A percentile compares a stretch with the other conserved stretches of the same genome.
Evolutionary conservation across 2,113 vertebrate genomes (phyloP).

Genomic region (Rhinichthys klamathensis): DNA sequence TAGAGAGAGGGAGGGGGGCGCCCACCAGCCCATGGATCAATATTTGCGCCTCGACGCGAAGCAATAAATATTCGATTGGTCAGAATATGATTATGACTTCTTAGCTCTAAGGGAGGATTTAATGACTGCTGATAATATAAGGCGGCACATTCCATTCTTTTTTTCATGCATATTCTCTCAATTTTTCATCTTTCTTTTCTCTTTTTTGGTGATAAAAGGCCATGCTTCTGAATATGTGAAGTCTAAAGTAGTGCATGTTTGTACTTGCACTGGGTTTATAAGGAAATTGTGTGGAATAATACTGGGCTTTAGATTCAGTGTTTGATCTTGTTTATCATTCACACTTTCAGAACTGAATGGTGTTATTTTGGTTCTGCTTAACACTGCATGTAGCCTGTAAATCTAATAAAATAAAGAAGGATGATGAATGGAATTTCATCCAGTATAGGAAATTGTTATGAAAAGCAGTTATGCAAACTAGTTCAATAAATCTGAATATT

Average conservation of each 20-base stretch:
- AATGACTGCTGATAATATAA: conserved; percentile 23
- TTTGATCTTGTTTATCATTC: conserved; percentile 5
- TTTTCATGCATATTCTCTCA: neutral
- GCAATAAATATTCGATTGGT: conserved; percentile 38
- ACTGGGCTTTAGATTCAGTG: neutral
- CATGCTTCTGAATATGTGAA: neutral
- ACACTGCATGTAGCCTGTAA: neutral
- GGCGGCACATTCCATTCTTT: neutral
- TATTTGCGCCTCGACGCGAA: conserved; percentile 1
- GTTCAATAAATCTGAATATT: neutral
- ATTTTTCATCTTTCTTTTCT: neutral
- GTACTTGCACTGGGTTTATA: conserved; percentile 1
- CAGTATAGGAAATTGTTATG: neutral
- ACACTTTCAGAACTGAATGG: neutral
- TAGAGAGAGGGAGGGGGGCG: neutral
- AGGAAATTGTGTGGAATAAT: neutral
- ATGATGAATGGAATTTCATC: neutral
- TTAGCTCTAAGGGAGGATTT: conserved; percentile 25
- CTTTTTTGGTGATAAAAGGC: neutral
- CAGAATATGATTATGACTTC: conserved; percentile 1
- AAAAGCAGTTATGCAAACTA: neutral
- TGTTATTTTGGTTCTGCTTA: neutral
- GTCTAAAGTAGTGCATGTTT: conserved; percentile 13
- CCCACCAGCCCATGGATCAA: conserved; percentile 22
- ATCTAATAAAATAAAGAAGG: neutral